A percentile compares a stretch with the other conserved stretches of the same genome.
phyloP scores from a whole-genome alignment of 2,888 invertebrate genomes.

The Notodonta dromedarius region DNA sequence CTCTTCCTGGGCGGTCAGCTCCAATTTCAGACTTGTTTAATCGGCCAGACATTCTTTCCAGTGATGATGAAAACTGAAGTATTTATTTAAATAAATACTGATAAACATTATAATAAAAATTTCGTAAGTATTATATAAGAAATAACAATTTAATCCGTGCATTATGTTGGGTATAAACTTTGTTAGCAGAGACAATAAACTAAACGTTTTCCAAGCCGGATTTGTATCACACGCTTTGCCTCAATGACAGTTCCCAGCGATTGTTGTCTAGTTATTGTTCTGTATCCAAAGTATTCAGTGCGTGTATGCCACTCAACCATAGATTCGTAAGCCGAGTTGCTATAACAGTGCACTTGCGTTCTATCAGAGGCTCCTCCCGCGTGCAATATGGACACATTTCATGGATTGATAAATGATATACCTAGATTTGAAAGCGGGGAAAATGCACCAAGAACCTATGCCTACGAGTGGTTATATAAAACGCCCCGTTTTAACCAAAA shows the following conservation, averaged over 20 bases:
- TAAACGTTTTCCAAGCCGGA: slow-evolving; percentile 17
- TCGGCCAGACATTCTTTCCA: too few relatives aligned
- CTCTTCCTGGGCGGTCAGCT: too few relatives aligned
- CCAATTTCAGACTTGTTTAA: too few relatives aligned
- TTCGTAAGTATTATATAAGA: background rate
- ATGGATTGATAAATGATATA: too few relatives aligned
- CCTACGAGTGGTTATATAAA: too few relatives aligned
- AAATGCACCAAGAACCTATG: too few relatives aligned
- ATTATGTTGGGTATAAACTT: background rate
- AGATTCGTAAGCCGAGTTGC: slow-evolving; percentile 20
- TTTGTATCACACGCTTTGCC: slow-evolving; percentile 24
- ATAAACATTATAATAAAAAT: background rate
- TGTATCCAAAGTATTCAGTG: slow-evolving; percentile 57
- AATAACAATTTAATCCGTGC: too few relatives aligned
- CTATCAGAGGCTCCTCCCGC: background rate
- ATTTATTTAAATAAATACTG: too few relatives aligned
- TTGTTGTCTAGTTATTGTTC: slow-evolving; percentile 59
- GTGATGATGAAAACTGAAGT: too few relatives aligned
- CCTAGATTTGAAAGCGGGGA: too few relatives aligned
- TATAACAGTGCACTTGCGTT: slow-evolving; percentile 16
- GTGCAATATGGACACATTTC: background rate
- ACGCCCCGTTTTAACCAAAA: too few relatives aligned
- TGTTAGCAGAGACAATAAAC: slow-evolving; percentile 19
- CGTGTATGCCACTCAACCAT: slow-evolving; percentile 63
- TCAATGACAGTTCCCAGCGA: slow-evolving; percentile 47